Base-by-base conservation (phyloP, 2,888 invertebrate species). In the Eudasyphora cyanicolor region DNA sequence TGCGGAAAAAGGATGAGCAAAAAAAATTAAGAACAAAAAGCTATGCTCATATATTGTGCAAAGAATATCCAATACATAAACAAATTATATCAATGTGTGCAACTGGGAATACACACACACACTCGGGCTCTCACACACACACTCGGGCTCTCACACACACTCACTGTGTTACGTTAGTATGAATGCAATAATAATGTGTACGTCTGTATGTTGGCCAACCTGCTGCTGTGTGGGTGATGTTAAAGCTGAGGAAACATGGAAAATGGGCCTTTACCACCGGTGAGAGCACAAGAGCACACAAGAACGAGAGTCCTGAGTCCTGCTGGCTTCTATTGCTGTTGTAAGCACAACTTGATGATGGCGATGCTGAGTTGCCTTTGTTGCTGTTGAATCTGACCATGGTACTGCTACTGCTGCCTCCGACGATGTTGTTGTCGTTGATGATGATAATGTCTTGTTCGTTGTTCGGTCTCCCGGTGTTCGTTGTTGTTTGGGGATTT, bases 31-130 rank as follows among this genome's bases (percentile, higher is more conserved):
- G 67, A 67, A 76, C 49, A 79, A 84, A 78, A 81, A 76, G 14
- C 42, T 69, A 84, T 84, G 84, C 84, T 84, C 84, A 71, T 54
- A 79, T 21, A 81, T 84, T 84, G 81, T 84, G 84, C 84, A 84
- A 84, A 73, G 84, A 73, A 84, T 81, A 81, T 81, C 49, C 84
- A 81, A 84, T 79, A 84, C 84, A 84, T 81, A 60, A 81, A 45
- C 84, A 84, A 79, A 84, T 32, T 81, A 19, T 84, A 78, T 79
- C 73, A 81, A 81, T 80, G 84, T 84, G 81, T 84, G 84, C 84
- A 84, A 76, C 78, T 76, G 84, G 84, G 84, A 84, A 81, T 84
- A 71, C 73, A 62, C 57, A 67, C 12, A 57, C 38, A 62, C 19
- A 74, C 27, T 62, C 12, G n/a, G n/a, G 42, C 42, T 45, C 24